Conservation (phyloP, 2,888 invertebrate genomes). For the Heteromurus nitidus region DNA sequence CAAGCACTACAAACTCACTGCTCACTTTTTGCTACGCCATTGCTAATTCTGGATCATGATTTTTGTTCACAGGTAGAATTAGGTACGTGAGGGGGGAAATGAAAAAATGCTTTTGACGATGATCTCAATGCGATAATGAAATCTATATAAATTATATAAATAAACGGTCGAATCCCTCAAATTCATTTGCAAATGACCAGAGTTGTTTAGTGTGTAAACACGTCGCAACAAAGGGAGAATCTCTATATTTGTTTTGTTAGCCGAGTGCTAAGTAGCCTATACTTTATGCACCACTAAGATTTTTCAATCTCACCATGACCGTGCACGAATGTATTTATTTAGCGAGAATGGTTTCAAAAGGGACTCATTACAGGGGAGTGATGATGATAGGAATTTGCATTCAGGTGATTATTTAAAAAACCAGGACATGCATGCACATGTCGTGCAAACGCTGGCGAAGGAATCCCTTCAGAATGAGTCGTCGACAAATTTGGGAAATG, state of each 20-base stretch:
- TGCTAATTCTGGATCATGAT: neutral
- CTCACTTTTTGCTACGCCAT: neutral
- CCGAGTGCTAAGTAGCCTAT: neutral
- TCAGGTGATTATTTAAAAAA: neutral
- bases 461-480: no score
- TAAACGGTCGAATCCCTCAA: neutral
- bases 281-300: conserved; percentile 13
- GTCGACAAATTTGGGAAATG: no score
- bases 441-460: no score
- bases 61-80: neutral
- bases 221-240: neutral
- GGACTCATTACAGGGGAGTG: neutral
- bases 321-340: neutral
- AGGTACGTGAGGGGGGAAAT: no score
- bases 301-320: conserved; percentile 6
- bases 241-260: neutral
- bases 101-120: neutral
- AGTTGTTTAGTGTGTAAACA: neutral
- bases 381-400: neutral
- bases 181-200: conserved; percentile 1
- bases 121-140: neutral
- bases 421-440: no score
- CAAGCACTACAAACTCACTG: neutral
- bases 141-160: neutral
- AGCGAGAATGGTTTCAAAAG: neutral